phyloP scores from a whole-genome alignment of 1,140 invertebrate species.

The Ridgeia piscesae region DNA sequence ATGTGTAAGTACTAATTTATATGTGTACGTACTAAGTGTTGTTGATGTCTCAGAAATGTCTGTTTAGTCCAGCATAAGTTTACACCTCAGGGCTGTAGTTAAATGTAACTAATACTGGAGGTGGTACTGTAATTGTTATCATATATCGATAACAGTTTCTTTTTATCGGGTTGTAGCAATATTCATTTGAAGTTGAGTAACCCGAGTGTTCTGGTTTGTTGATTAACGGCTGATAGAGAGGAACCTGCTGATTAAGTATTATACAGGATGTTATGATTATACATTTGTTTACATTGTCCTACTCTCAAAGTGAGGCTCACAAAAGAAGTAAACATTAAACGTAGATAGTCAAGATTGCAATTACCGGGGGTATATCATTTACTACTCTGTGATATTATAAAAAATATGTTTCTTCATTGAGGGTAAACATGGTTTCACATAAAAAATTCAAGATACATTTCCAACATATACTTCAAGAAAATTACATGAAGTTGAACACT shows the following conservation, averaged over 20 bases:
- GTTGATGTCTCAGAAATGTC: not conserved
- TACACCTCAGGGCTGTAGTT: not conserved
- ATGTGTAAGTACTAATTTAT: too few relatives aligned
- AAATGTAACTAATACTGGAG: not conserved
- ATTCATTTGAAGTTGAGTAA: not conserved
- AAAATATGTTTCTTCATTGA: not conserved
- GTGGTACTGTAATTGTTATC: not conserved
- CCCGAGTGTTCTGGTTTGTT: not conserved
- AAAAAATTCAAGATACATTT: not conserved
- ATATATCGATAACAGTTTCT: not conserved
- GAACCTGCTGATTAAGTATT: not conserved
- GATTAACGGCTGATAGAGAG: not conserved
- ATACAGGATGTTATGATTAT: too few relatives aligned
- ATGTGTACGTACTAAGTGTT: too few relatives aligned
- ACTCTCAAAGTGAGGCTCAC: not conserved
- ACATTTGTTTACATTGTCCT: not conserved
- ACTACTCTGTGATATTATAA: not conserved
- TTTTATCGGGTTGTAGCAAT: not conserved
- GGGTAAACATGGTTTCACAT: not conserved
- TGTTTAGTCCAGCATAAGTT: not conserved
- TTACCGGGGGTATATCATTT: too few relatives aligned
- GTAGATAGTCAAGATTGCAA: not conserved
- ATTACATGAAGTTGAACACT: constrained; percentile 3
- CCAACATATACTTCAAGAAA: not conserved
- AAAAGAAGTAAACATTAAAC: not conserved